Evolutionary conservation across 2,797 vertebrate genomes (phyloP), one percentile per base, ranked within the genome.

Genomic region (Natrix natrix): DNA sequence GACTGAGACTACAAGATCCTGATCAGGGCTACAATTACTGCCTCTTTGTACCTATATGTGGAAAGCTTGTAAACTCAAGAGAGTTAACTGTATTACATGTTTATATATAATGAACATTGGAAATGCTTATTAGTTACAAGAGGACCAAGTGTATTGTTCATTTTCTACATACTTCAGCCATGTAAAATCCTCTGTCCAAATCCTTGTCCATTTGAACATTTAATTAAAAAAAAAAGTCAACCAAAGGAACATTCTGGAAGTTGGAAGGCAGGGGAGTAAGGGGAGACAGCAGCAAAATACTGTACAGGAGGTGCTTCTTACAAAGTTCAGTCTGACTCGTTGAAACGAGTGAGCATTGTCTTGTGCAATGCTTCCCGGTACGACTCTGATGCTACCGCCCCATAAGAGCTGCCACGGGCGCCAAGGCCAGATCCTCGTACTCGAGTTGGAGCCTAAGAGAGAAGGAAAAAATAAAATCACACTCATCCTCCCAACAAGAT

Each of bases 331-430:
- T 97, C 96, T 43, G 96, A 95, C 95, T 97, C 96, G 0, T 97
- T 96, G 95, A 97, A 97, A 91, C 96, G 95, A 17, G 97, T 96
- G 91, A 97, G 95, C 96, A 97, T 97, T 90, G 97, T 96, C 95
- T 97, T 97, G 95, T 97, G 96, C 94, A 97, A 93, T 2, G 96
- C 96, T 74, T 97, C 97, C 61, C 97, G 97, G 89, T 97, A 97
- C 55, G 96, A 97, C 83, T 97, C 97, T 0, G 96, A 95, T 59
- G 96, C 96, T 4, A 95, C 95, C 88, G 96, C 96, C 74, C 97
- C 96, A 20, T 97, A 97, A 91, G 97, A 97, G 91, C 96, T 97
- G 90, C 97, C 96, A 86, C 96, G 95, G 60, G 97, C 96, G 3
- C 96, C 97, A 37, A 97, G 57, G 92, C 97, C 96, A 1, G 96